Conservation (phyloP, 2,888 invertebrate species). For the Cryptocephalus moraei region DNA sequence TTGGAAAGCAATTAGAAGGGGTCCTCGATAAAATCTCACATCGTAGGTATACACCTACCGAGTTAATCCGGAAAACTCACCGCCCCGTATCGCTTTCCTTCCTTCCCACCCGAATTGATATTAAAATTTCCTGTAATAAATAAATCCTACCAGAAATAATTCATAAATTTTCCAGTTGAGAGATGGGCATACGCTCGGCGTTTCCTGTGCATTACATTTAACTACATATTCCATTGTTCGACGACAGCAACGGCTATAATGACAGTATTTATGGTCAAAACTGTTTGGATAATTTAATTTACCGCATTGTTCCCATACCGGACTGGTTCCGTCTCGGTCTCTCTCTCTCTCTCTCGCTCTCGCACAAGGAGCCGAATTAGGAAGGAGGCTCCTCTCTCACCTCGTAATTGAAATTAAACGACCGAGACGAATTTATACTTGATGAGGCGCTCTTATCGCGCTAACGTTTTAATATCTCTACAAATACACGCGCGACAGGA, state of each 20-base stretch:
- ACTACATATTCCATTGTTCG: conserved; percentile 14
- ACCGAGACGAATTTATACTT: no score
- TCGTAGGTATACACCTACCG: background rate
- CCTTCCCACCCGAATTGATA: conserved; percentile 13
- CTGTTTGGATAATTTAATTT: conserved; percentile 18
- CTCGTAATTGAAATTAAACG: no score
- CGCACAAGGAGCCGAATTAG: no score
- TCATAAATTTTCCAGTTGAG: conserved; percentile 7
- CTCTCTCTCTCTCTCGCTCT: no score
- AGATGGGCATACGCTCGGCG: conserved; percentile 8
- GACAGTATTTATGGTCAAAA: conserved; percentile 15
- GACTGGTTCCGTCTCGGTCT: no score
- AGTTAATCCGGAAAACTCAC: conserved; percentile 5
- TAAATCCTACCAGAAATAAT: conserved; percentile 1
- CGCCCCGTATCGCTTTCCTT: conserved; percentile 11
- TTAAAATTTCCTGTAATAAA: conserved; percentile 14
- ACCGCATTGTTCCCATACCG: conserved; percentile 2
- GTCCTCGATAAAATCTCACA: background rate
- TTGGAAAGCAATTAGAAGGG: background rate
- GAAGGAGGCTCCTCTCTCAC: no score
- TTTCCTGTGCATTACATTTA: conserved; percentile 15
- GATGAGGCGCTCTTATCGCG: no score
- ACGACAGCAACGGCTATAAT: conserved; percentile 8
- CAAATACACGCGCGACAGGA: no score
- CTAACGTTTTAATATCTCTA: no score